phyloP scores from a whole-genome alignment of 2,113 vertebrate species.

The Ploceus nigricollis region DNA sequence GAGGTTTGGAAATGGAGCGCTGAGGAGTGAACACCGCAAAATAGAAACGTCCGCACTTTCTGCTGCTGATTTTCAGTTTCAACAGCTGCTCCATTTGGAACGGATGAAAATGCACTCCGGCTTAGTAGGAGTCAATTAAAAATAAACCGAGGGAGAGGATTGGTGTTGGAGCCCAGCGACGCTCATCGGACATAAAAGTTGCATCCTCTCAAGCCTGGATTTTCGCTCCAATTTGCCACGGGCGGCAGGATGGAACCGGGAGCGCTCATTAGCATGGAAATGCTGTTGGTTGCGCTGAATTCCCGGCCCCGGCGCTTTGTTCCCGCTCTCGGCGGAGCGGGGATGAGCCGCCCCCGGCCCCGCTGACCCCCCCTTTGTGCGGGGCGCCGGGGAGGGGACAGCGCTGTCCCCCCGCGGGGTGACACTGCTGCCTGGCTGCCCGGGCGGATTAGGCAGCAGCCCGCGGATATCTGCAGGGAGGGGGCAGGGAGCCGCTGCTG shows the following conservation, averaged over 20 bases:
- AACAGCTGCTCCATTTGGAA: slow-evolving; percentile 50
- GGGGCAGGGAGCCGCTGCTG: not conserved
- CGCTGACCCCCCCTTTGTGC: not conserved
- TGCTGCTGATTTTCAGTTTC: slow-evolving; percentile 48
- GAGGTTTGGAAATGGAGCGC: slow-evolving; percentile 16
- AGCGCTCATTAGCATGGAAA: slow-evolving; percentile 47
- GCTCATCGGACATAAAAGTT: not conserved
- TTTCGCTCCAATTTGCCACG: slow-evolving; percentile 20
- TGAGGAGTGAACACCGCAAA: slow-evolving; percentile 16
- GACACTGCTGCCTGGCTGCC: not conserved
- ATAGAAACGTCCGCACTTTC: slow-evolving; percentile 8
- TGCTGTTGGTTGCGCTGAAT: not conserved
- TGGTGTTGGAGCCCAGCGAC: not conserved
- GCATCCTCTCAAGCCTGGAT: slow-evolving; percentile 4
- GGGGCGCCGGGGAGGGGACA: not conserved
- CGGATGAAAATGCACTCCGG: not conserved
- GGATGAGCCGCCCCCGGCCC: not conserved
- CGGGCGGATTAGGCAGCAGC: not conserved
- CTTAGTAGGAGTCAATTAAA: slow-evolving; percentile 46
- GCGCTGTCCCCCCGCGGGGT: not conserved
- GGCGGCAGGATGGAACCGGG: not conserved
- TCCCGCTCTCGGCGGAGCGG: not conserved
- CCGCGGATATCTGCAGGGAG: not conserved
- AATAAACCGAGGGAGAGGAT: slow-evolving; percentile 14
- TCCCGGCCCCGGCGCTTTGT: slow-evolving; percentile 38